Conservation (phyloP, 2,113 vertebrate genomes). For the Antennarius striatus region DNA sequence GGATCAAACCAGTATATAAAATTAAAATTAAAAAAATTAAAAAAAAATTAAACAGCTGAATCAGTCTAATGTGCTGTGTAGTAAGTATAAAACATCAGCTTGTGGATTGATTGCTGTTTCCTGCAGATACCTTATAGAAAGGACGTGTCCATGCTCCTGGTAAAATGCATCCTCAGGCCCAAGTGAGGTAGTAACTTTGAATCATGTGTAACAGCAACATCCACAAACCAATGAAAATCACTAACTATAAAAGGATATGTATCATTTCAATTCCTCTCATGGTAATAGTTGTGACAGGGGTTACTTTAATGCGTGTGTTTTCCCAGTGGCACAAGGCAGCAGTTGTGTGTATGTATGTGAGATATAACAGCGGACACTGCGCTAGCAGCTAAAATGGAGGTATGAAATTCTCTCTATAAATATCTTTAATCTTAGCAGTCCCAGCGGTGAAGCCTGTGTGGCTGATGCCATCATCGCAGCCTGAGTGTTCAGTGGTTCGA, state of each 20-base stretch:
- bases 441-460: conserved; percentile 22
- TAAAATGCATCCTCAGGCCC: conserved; percentile 18
- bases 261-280: conserved; percentile 45
- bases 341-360: conserved; percentile 14
- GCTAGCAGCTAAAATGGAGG: conserved; percentile 14
- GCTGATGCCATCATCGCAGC: conserved; percentile 35
- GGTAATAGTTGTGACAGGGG: conserved; percentile 20
- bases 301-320: conserved; percentile 17
- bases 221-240: conserved; percentile 25
- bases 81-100: not conserved
- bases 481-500: conserved; percentile 25
- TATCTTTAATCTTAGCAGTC: conserved; percentile 29
- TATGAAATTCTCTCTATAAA: conserved; percentile 36
- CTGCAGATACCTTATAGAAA: too few species aligned
- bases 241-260: not conserved
- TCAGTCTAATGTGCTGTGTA: not conserved
- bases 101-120: conserved; percentile 5
- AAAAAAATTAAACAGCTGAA: not conserved
- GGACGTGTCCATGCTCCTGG: not conserved
- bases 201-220: conserved; percentile 13
- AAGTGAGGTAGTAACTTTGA: conserved; percentile 2
- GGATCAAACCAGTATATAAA: too few species aligned
- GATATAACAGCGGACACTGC: conserved; percentile 8
- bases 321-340: conserved; percentile 18
- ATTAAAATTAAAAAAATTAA: too few species aligned